Evolutionary conservation across 1,140 invertebrate genomes (phyloP).

Genomic region (Calephelis virginiensis): DNA sequence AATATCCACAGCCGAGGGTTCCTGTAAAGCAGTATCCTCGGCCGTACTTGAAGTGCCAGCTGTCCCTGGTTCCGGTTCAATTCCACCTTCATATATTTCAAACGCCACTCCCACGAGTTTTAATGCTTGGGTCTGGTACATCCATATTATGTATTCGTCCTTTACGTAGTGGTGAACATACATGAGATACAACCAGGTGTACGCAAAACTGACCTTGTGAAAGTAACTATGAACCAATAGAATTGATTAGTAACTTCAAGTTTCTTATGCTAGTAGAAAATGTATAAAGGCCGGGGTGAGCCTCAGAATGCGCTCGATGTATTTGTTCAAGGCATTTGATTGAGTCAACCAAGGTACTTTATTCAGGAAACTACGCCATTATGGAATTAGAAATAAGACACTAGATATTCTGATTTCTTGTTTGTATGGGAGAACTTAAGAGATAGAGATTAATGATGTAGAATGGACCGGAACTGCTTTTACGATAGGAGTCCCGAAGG

Average conservation of each 20-base stretch:
- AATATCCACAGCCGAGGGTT: constrained; percentile 54
- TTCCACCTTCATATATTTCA: constrained; percentile 46
- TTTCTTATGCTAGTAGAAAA: background rate
- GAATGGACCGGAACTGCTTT: too few relatives aligned
- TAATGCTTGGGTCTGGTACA: constrained; percentile 60
- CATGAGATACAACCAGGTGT: constrained; percentile 55
- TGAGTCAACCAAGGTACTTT: too few relatives aligned
- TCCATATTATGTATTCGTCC: constrained; percentile 46
- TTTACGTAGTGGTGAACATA: constrained; percentile 45
- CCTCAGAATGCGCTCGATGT: too few relatives aligned
- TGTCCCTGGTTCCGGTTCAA: constrained; percentile 28
- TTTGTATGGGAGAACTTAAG: too few relatives aligned
- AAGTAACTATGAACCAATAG: constrained; percentile 47
- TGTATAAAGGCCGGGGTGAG: too few relatives aligned
- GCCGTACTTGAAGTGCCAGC: background rate
- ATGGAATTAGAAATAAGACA: too few relatives aligned
- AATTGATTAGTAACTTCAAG: background rate
- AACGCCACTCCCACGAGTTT: constrained; percentile 63
- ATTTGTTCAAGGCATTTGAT: too few relatives aligned
- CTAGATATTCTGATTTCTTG: too few relatives aligned
- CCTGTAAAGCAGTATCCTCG: background rate
- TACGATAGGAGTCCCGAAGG: too few relatives aligned
- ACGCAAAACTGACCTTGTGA: constrained; percentile 56
- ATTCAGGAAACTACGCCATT: too few relatives aligned
- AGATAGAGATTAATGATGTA: too few relatives aligned